Conservation (phyloP, 1,140 invertebrate genomes). For the Apocrypta bakeri region DNA sequence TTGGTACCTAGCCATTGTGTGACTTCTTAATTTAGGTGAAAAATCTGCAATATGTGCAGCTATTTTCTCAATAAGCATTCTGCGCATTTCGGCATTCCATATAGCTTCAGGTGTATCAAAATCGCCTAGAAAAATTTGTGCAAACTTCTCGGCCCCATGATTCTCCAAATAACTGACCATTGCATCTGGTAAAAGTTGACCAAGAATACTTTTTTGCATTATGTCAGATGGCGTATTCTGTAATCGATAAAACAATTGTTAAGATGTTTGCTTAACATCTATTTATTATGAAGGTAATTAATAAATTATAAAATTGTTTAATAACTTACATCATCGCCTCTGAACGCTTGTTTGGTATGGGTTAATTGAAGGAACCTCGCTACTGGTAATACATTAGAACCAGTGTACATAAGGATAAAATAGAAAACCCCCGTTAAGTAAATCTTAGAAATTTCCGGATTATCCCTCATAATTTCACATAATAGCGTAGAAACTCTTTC, state of each 20-base stretch:
- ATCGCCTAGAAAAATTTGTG: slow-evolving; percentile 98
- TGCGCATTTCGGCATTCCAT: slow-evolving; percentile 93
- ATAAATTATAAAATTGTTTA: slow-evolving; percentile 46
- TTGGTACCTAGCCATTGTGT: slow-evolving; percentile 95
- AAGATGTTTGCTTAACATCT: too few species aligned
- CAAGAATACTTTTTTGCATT: slow-evolving; percentile 91
- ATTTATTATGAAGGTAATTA: too few species aligned
- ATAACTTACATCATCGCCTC: slow-evolving; percentile 87
- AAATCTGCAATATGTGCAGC: slow-evolving; percentile 98
- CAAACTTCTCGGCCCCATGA: slow-evolving; percentile 98
- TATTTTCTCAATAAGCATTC: slow-evolving; percentile 97
- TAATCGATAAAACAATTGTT: slow-evolving; percentile 58
- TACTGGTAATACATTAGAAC: slow-evolving; percentile 97
- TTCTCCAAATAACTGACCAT: slow-evolving; percentile 99
- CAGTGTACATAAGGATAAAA: slow-evolving; percentile 99
- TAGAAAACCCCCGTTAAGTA: slow-evolving; percentile 98
- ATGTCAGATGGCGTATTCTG: slow-evolving; percentile 82
- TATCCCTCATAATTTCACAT: slow-evolving; percentile 94
- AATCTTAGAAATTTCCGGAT: slow-evolving; percentile 94
- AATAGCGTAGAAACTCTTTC: slow-evolving; percentile 92
- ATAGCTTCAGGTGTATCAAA: slow-evolving; percentile 99
- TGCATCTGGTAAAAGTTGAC: slow-evolving; percentile 96
- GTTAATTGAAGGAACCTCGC: slow-evolving; percentile 95
- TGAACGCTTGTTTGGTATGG: slow-evolving; percentile 95
- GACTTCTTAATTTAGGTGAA: slow-evolving; percentile 92